Conservation (phyloP, 2,888 invertebrate genomes). For the Tineola bisselliella region DNA sequence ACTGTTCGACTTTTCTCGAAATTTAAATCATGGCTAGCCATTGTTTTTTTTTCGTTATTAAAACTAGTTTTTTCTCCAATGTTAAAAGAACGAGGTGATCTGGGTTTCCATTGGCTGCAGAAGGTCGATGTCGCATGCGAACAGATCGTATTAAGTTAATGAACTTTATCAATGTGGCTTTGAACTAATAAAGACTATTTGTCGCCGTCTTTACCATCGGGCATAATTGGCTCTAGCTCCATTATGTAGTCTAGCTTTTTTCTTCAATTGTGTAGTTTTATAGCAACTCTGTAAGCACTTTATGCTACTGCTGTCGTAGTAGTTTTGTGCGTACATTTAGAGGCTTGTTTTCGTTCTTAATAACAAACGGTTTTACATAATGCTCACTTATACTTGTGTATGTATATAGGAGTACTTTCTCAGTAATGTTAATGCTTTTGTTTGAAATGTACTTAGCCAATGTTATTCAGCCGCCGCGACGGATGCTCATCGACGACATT, state of each 20-base stretch:
- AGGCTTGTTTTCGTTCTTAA: too few relatives aligned
- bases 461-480: not conserved
- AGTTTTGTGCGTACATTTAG: not conserved
- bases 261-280: not conserved
- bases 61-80: conserved; percentile 44
- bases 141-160: conserved; percentile 45
- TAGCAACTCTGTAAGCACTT: not conserved
- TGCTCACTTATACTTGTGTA: not conserved
- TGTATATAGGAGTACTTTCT: not conserved
- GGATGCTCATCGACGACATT: conserved; percentile 20
- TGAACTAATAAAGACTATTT: conserved; percentile 27
- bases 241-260: not conserved
- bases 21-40: not conserved
- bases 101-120: conserved; percentile 23
- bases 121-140: conserved; percentile 31
- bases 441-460: not conserved
- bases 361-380: too few relatives aligned
- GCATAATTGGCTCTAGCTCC: not conserved
- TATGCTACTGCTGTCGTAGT: not conserved
- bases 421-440: not conserved
- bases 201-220: conserved; percentile 27
- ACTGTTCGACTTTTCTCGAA: not conserved
- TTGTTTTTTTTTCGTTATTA: conserved; percentile 16
- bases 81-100: conserved; percentile 48
- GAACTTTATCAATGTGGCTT: conserved; percentile 59